Evolutionary conservation across 2,888 invertebrate species (phyloP).

Genomic region (Caenorhabditis becei): DNA sequence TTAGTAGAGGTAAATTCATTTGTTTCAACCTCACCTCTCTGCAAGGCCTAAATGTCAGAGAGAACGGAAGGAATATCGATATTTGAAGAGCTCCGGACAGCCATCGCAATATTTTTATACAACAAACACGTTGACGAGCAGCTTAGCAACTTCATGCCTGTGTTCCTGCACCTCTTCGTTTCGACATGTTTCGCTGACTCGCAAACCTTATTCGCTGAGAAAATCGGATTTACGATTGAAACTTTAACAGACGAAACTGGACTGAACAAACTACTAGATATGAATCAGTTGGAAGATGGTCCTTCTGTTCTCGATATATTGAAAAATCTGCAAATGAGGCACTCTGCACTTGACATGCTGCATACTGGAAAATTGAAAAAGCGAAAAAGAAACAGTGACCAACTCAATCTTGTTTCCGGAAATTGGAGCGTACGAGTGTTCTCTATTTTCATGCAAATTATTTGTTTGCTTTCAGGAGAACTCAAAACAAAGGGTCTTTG

Average conservation of each 20-base stretch:
- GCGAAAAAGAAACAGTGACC: slow-evolving; percentile 13
- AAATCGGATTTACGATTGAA: slow-evolving; percentile 8
- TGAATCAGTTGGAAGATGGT: slow-evolving; percentile 33
- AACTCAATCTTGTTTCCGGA: background rate
- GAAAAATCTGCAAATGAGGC: slow-evolving; percentile 25
- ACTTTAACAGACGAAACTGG: slow-evolving; percentile 32
- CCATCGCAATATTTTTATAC: slow-evolving; percentile 38
- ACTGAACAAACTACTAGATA: slow-evolving; percentile 23
- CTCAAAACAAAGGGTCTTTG: slow-evolving; percentile 31
- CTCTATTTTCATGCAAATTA: background rate
- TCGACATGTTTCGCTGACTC: slow-evolving; percentile 31
- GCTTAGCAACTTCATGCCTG: slow-evolving; percentile 24
- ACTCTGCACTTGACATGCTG: slow-evolving; percentile 46
- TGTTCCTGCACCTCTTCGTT: slow-evolving; percentile 42
- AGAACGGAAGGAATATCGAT: slow-evolving; percentile 17
- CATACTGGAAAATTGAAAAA: slow-evolving; percentile 53
- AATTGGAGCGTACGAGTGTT: background rate
- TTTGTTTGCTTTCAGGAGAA: slow-evolving; percentile 39
- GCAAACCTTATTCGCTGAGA: slow-evolving; percentile 40
- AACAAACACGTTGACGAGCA: slow-evolving; percentile 25
- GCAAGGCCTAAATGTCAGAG: slow-evolving; percentile 19
- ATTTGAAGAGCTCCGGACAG: slow-evolving; percentile 47
- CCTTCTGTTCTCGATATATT: slow-evolving; percentile 34
- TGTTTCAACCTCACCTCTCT: background rate
- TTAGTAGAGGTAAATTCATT: slow-evolving; percentile 41